phyloP scores from a whole-genome alignment of 2,797 vertebrate genomes.

The Philypnodon macrostomus region DNA sequence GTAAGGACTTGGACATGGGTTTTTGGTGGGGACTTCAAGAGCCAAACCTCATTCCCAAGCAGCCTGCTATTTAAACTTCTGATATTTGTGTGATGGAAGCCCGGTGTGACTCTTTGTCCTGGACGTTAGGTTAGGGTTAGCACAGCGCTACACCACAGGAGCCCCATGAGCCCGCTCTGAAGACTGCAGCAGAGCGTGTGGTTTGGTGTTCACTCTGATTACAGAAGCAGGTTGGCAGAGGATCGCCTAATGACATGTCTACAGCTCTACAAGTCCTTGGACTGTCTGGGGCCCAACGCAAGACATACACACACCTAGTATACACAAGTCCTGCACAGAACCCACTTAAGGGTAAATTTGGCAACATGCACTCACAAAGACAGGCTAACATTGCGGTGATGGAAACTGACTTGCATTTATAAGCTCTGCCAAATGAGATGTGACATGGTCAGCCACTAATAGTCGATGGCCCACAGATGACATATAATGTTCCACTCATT shows the following conservation, averaged over 20 bases:
- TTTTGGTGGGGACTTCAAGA: slow-evolving; percentile 38
- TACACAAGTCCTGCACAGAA: slow-evolving; percentile 28
- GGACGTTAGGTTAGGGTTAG: slow-evolving; percentile 56
- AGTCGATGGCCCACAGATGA: slow-evolving; percentile 37
- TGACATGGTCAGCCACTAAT: slow-evolving; percentile 51
- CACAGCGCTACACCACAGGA: slow-evolving; percentile 50
- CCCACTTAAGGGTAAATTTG: slow-evolving; percentile 22
- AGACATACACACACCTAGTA: slow-evolving; percentile 13
- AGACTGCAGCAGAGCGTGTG: slow-evolving; percentile 68
- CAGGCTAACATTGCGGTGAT: slow-evolving; percentile 40
- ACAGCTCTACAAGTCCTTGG: slow-evolving; percentile 64
- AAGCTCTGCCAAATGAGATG: slow-evolving; percentile 53
- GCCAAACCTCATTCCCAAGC: slow-evolving; percentile 58
- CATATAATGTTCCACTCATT: slow-evolving; percentile 36
- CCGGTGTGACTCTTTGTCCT: slow-evolving; percentile 60
- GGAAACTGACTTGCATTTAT: slow-evolving; percentile 43
- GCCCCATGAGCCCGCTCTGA: slow-evolving; percentile 41
- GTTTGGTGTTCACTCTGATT: slow-evolving; percentile 70
- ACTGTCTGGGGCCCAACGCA: slow-evolving; percentile 58
- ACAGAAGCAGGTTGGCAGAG: slow-evolving; percentile 68
- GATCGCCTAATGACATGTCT: slow-evolving; percentile 75
- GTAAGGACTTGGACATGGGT: slow-evolving; percentile 28
- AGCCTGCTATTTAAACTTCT: slow-evolving; percentile 71
- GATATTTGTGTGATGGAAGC: slow-evolving; percentile 50
- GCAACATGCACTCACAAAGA: slow-evolving; percentile 33